These are phyloP conservation scores for Anguilla anguilla DNA, from an alignment of 2,797 vertebrate genomes.

Conservation along the genomic window DNA sequence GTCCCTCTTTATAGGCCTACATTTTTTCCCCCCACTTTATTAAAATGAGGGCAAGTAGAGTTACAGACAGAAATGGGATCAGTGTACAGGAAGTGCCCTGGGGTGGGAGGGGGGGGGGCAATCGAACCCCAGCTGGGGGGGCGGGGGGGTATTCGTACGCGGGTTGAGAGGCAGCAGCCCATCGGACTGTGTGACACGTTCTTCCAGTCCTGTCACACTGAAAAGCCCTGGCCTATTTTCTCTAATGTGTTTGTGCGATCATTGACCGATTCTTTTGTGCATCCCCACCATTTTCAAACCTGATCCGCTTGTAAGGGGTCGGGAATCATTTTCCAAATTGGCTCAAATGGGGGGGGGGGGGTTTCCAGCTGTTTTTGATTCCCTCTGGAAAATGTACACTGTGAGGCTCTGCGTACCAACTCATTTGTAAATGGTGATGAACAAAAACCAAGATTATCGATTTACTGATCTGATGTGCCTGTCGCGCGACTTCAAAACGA, in stretches of 20 bases:
- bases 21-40: no score
- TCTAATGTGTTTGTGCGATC: not conserved
- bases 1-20: not conserved
- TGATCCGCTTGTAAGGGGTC: not conserved
- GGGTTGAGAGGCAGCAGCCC: no score
- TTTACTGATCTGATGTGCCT: not conserved
- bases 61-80: not conserved
- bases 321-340: not conserved
- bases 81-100: no score
- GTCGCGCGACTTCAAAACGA: not conserved
- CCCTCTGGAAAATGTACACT: not conserved
- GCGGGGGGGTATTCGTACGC: no score
- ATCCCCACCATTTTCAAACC: not conserved
- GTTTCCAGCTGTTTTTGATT: not conserved
- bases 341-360: not conserved
- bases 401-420: not conserved
- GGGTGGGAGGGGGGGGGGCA: no score
- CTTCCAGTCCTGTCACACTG: no score
- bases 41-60: not conserved
- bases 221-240: not conserved
- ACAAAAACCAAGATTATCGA: not conserved
- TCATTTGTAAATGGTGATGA: not conserved
- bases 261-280: not conserved
- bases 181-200: not conserved
- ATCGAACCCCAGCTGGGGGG: no score